Percentiles rank a stretch among this genome's conserved stretches.
Evolutionary conservation across 2,797 vertebrate genomes (phyloP).

Genomic region (Peromyscus nudipes): DNA sequence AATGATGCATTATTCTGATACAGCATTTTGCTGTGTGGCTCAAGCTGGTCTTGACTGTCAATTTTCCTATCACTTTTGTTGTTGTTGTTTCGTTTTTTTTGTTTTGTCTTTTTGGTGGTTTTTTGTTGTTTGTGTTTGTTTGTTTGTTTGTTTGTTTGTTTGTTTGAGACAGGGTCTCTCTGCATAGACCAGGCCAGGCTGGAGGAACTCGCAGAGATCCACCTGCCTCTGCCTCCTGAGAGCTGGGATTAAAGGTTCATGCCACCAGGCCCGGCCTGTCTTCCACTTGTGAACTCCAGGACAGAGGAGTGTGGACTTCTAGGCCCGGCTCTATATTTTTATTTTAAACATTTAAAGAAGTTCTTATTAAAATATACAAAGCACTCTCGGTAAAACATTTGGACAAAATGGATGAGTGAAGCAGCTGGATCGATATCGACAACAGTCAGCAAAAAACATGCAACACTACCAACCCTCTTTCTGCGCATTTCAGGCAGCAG

Average conservation of each 20-base stretch:
- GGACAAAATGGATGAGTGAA: conserved; percentile 10
- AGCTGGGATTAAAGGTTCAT: not conserved
- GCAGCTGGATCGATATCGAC: not conserved
- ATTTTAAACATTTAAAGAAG: conserved; percentile 36
- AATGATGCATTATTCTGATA: not conserved
- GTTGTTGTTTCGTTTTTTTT: not conserved
- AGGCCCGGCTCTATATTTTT: not conserved
- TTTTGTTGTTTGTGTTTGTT: too few relatives aligned
- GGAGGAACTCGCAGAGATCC: not conserved
- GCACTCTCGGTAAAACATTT: conserved; percentile 10
- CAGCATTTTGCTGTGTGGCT: not conserved
- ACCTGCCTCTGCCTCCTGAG: not conserved
- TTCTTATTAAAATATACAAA: conserved; percentile 46
- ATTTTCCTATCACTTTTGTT: not conserved
- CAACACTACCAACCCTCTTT: not conserved
- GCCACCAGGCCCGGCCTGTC: not conserved
- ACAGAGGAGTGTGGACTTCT: not conserved
- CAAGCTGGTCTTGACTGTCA: not conserved
- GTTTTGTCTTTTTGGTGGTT: too few relatives aligned
- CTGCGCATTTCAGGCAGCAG: not conserved
- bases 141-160: not conserved
- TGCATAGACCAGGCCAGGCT: not conserved
- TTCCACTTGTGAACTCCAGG: not conserved
- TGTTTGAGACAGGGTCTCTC: not conserved
- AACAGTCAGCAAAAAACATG: not conserved